These are phyloP conservation scores for Lycaena phlaeas DNA, from an alignment of 2,888 invertebrate genomes.

Conservation along the genomic window DNA sequence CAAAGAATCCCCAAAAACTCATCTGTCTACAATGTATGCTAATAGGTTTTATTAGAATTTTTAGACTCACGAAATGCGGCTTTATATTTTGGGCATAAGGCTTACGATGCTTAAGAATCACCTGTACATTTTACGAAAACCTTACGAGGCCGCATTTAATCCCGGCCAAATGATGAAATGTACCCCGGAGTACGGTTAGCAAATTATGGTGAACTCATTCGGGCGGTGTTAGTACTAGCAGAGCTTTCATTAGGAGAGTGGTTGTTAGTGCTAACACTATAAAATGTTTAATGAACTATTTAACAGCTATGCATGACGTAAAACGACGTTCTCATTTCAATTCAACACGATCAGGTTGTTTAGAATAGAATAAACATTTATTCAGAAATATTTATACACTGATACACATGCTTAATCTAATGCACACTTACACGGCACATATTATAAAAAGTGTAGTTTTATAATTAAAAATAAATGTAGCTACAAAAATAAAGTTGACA, in stretches of 20 bases:
- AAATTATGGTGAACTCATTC: neutral
- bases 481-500: too few species aligned
- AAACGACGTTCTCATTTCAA: too few species aligned
- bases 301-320: too few species aligned
- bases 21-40: neutral
- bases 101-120: neutral
- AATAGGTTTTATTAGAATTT: conserved; percentile 1
- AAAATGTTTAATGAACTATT: neutral
- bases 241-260: neutral
- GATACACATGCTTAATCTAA: too few species aligned
- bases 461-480: too few species aligned
- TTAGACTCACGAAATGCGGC: neutral
- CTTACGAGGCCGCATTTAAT: conserved; percentile 3
- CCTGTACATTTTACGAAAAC: neutral
- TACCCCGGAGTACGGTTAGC: neutral
- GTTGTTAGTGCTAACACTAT: neutral
- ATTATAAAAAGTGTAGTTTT: too few species aligned
- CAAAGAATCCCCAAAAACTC: neutral
- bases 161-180: neutral
- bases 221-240: neutral
- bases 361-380: too few species aligned
- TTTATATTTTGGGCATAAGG: neutral
- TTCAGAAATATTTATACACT: too few species aligned
- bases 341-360: too few species aligned
- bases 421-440: too few species aligned